phyloP scores from a whole-genome alignment of 1,140 invertebrate genomes.

The Penaeus vannamei region DNA sequence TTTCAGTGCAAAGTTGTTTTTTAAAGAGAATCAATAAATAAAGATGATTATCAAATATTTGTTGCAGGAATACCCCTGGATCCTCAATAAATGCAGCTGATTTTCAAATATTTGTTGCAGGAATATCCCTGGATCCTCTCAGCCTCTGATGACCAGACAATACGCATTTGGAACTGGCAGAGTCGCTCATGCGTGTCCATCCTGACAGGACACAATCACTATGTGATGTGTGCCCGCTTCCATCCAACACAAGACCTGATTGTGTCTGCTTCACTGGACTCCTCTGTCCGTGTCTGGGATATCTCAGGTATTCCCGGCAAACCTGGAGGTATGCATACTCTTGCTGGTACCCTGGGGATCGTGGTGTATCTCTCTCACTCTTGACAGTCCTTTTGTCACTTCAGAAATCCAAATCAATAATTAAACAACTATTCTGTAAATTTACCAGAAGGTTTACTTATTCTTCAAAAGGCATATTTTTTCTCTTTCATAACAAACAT shows the following conservation, averaged over 20 bases:
- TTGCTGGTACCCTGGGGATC: constrained; percentile 49
- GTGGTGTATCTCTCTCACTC: background rate
- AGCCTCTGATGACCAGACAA: constrained; percentile 98
- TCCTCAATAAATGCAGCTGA: background rate
- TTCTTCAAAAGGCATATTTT: no score
- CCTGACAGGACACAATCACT: constrained; percentile 98
- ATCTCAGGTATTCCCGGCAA: constrained; percentile 81
- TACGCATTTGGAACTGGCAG: constrained; percentile 99
- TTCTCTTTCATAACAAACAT: no score
- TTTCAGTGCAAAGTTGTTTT: no score
- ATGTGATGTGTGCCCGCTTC: constrained; percentile 99
- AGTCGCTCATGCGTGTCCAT: constrained; percentile 97
- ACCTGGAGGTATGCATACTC: constrained; percentile 59
- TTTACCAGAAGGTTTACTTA: no score
- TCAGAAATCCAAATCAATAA: no score
- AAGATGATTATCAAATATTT: no score
- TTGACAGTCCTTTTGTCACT: background rate
- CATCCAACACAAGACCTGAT: constrained; percentile 97
- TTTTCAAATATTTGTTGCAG: constrained; percentile 64
- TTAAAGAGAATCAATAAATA: no score
- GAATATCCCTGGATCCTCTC: constrained; percentile 99
- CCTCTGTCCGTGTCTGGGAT: constrained; percentile 99
- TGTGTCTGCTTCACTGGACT: constrained; percentile 97
- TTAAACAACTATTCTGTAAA: no score
- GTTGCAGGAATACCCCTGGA: background rate